Base-by-base conservation (phyloP, 2,113 vertebrate genomes). In the Meleagris gallopavo region DNA sequence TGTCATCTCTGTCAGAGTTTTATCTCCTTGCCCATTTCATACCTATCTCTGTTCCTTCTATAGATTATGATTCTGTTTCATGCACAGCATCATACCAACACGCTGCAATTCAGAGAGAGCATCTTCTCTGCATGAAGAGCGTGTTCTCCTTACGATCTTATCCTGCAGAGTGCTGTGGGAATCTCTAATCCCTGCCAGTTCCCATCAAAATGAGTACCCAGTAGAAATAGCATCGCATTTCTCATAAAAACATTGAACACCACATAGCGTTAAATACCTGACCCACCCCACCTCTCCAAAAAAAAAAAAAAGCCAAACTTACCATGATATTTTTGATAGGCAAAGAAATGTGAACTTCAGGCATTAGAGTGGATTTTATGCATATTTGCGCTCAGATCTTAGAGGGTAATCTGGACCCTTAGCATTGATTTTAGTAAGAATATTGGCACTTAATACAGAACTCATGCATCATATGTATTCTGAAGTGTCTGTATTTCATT, bases 291-390 rank as follows among this genome's bases (percentile, higher is more conserved):
- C 24, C 40, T 67, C 52, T 54, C 60, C 36, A 29, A 54, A 54
- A 54, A 54, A 52, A 8, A 27, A 52, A 25, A 55, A 55, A n/a
- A 57, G 10, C 16, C 24, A 15, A 14, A 60, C 66, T 4, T 1
- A 0, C 0, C 0, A 16, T 0, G 0, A 6, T 67, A 45, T 32
- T 55, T 67, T 75, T 86, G 21, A 48, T 58, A 79, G 45, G 62
- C 40, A 81, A 61, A 78, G 25, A 82, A 89, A 61, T 34, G 17
- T 50, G 54, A 40, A 82, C 45, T 83, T 81, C 38, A 43, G 30
- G 7, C 22, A 16, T 80, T 69, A 76, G 30, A 8, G 34, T 83
- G 46, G 11, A 52, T 77, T 81, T 83, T 67, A 36, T 12, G 2
- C 8, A 4, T 75, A 32, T 48, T 86, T 88, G 74, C 19, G 16